Conservation (phyloP, 2,797 vertebrate genomes). For the Remorina albescens region DNA sequence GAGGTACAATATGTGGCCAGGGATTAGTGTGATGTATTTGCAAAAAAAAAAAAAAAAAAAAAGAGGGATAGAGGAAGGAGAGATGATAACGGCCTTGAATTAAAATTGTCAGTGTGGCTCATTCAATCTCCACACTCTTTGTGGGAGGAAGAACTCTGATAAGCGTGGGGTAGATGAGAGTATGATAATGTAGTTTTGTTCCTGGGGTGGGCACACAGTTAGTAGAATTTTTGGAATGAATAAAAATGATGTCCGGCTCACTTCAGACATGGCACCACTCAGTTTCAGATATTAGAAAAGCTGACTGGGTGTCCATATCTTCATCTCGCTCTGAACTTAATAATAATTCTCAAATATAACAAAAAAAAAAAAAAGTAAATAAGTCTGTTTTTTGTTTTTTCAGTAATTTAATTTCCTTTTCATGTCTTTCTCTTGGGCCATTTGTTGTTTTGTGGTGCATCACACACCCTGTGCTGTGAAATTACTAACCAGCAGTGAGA, state of each 20-base stretch:
- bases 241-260: conserved; percentile 43
- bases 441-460: not conserved
- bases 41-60: not conserved
- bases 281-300: not conserved
- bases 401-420: not conserved
- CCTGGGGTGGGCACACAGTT: not conserved
- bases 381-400: not conserved
- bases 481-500: not conserved
- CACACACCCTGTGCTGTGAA: not conserved
- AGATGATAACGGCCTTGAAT: conserved; percentile 14
- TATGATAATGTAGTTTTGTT: conserved; percentile 54
- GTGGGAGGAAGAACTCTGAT: conserved; percentile 21
- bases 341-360: not conserved
- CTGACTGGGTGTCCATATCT: not conserved
- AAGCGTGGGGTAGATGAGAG: conserved; percentile 32
- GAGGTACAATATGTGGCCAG: conserved; percentile 22
- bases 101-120: conserved; percentile 21
- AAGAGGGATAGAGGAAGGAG: not conserved
- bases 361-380: not conserved
- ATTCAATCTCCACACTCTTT: conserved; percentile 42
- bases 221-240: conserved; percentile 28
- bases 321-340: not conserved
- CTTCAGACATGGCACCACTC: conserved; percentile 14
- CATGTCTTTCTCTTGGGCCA: not conserved
- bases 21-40: conserved; percentile 56